Conservation (phyloP, 2,888 invertebrate genomes). For the Drosophila cracens region DNA sequence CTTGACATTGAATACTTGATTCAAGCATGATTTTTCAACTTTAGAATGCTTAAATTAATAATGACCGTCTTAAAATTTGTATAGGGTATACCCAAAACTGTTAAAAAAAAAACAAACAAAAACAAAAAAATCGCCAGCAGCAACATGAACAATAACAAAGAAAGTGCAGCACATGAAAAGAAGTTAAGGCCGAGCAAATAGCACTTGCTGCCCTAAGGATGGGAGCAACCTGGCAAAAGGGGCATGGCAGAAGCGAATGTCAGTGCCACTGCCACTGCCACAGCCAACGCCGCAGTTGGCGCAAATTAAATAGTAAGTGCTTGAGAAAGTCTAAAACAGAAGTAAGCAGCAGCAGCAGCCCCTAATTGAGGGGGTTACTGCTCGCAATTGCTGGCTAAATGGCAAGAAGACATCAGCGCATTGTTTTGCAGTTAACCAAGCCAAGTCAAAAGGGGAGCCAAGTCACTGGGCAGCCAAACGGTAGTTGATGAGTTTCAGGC, state of each 20-base stretch:
- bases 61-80: not conserved
- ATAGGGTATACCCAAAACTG: conserved; percentile 13
- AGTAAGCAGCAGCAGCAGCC: conserved; percentile 6
- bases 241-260: conserved; percentile 56
- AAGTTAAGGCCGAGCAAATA: conserved; percentile 14
- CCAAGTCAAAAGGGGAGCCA: conserved; percentile 1
- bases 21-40: not conserved
- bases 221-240: conserved; percentile 51
- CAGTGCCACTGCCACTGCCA: conserved; percentile 16
- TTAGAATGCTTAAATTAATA: not conserved
- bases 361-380: conserved; percentile 16
- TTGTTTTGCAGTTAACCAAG: conserved; percentile 38
- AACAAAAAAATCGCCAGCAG: conserved; percentile 4
- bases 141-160: conserved; percentile 6
- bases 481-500: not conserved
- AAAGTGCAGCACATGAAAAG: not conserved
- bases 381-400: conserved; percentile 47
- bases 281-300: conserved; percentile 34
- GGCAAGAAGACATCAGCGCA: conserved; percentile 62
- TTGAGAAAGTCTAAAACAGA: conserved; percentile 70
- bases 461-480: not conserved
- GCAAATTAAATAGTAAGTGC: conserved; percentile 78
- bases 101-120: not conserved
- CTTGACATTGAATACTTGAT: not conserved
- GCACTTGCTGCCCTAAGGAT: conserved; percentile 33